Base-by-base conservation (phyloP, 2,113 vertebrate genomes). In the Psettodes erumei region DNA sequence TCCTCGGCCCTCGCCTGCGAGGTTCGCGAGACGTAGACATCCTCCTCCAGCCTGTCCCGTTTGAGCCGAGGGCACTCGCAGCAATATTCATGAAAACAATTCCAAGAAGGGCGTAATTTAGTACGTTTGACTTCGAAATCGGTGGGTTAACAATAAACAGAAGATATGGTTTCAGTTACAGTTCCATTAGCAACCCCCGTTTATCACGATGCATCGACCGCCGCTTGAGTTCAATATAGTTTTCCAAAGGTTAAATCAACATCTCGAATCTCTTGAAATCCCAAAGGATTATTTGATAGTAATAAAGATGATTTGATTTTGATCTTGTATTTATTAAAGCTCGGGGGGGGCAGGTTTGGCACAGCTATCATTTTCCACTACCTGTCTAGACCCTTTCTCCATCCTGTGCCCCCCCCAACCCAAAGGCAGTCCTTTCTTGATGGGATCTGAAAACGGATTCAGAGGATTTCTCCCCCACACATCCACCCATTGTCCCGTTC, bases 371-470 rank as follows among this genome's bases (percentile, higher is more conserved):
- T 66, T 54, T 76, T 66, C 21, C 21, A 6, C 58, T 56, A 65
- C 75, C 45, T 70, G 48, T 65, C 69, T 33, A 6, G 21, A 40
- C 45, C 33, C 27, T 65, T 18, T 68, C 54, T 64, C 33, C 42
- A 12, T 27, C 38, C 55, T 23, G 21, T 55, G 45, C 35, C 40
- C 9, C 35, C 28, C 28, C 42, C 16, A 13, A 32, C 37, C 79
- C 30, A 45, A 43, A 30, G 60, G 48, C 77, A 64, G 23, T 64
- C 77, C 59, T 47, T 56, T 70, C 68, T 59, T 74, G 75, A 79
- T 58, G 59, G 66, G 81, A 89, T 84, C 83, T 74, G 35, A 42
- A 75, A 88, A 85, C 60, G 60, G 67, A 70, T 83, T 71, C 37
- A 62, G 71, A 65, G 50, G 38, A 72, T 56, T 77, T 71, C 65